phyloP scores from a whole-genome alignment of 2,797 vertebrate species.

The Arctocebus calabarensis region DNA sequence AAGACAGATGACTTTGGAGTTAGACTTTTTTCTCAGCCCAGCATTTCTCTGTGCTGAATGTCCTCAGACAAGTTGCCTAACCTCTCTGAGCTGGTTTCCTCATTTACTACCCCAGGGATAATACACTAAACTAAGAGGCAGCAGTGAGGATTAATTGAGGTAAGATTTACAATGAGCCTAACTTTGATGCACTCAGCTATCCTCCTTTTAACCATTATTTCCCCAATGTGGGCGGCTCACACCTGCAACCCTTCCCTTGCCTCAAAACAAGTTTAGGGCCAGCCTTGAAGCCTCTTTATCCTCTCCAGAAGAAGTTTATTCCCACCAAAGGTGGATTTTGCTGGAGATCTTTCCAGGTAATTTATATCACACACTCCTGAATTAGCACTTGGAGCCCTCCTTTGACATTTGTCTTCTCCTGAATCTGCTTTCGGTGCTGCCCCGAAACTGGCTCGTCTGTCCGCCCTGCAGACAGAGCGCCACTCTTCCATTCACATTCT shows the following conservation, averaged over 20 bases:
- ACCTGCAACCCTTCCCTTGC: background rate
- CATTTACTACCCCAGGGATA: background rate
- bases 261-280: background rate
- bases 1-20: background rate
- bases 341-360: background rate
- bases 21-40: background rate
- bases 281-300: background rate
- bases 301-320: background rate
- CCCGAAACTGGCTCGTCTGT: background rate
- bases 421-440: background rate
- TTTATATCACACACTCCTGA: background rate
- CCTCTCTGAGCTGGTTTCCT: constrained; percentile 8
- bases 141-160: background rate
- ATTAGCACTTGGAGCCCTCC: background rate
- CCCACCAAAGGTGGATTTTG: background rate
- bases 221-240: background rate
- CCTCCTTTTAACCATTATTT: constrained; percentile 8
- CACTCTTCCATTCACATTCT: background rate
- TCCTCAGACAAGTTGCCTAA: background rate
- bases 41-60: background rate
- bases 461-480: background rate
- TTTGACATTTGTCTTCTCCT: background rate
- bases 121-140: background rate
- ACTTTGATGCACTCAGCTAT: background rate
- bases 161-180: background rate